These are phyloP conservation scores for Catagonus wagneri DNA, from an alignment of 2,113 vertebrate species.

Conservation along the genomic window DNA sequence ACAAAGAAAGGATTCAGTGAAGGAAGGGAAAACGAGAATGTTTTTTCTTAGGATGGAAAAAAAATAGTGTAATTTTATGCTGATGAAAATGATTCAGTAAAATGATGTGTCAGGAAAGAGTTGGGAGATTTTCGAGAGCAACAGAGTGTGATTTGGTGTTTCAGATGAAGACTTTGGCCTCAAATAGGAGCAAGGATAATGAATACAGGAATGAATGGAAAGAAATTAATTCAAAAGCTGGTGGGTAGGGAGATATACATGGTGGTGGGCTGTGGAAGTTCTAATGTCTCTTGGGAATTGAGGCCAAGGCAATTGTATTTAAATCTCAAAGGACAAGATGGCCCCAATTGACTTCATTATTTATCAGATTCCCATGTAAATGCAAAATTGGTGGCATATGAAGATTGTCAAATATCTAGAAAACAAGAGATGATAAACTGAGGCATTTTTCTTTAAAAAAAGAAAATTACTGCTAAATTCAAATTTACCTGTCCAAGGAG, in stretches of 20 bases:
- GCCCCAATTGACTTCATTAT: not conserved
- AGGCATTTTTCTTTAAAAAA: not conserved
- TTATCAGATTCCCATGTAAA: not conserved
- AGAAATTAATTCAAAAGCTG: not conserved
- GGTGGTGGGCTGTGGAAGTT: not conserved
- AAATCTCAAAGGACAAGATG: not conserved
- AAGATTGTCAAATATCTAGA: not conserved
- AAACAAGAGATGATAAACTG: not conserved
- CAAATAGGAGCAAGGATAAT: not conserved
- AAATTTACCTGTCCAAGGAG: not conserved
- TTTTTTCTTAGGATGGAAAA: not conserved
- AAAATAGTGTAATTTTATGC: not conserved
- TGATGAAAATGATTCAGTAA: slow-evolving; percentile 21
- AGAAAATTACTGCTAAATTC: not conserved
- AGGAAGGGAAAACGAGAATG: not conserved
- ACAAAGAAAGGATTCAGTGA: slow-evolving; percentile 40
- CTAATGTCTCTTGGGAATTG: not conserved
- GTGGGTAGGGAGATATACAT: not conserved
- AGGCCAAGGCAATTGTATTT: not conserved
- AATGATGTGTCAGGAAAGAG: not conserved
- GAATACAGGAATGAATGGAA: not conserved
- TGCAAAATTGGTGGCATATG: not conserved
- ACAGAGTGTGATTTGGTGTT: not conserved
- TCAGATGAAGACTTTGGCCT: not conserved
- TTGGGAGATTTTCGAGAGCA: not conserved